Evolutionary conservation across 2,797 vertebrate genomes (phyloP).

Genomic region (Pipistrellus kuhlii): DNA sequence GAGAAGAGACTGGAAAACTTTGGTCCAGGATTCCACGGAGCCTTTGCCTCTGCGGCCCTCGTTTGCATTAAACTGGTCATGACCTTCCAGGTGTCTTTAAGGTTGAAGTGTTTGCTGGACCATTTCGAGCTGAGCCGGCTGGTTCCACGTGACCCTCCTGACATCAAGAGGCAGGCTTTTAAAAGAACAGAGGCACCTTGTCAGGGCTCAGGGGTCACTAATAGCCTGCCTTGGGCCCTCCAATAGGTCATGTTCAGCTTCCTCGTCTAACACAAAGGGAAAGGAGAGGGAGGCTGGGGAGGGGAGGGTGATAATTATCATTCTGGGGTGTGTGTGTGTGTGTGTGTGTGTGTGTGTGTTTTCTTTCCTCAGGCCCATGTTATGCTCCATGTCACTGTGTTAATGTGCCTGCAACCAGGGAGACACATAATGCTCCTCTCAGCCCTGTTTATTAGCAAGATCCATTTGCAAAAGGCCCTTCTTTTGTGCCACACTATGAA

Average conservation of each 20-base stretch:
- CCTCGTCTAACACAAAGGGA: constrained; percentile 88
- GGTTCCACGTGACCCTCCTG: constrained; percentile 90
- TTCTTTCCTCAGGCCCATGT: constrained; percentile 90
- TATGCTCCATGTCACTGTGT: constrained; percentile 96
- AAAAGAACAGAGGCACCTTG: constrained; percentile 92
- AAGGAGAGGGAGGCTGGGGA: constrained; percentile 84
- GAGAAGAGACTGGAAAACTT: constrained; percentile 70
- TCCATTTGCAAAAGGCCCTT: constrained; percentile 96
- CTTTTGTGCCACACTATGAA: constrained; percentile 98
- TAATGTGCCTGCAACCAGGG: constrained; percentile 92
- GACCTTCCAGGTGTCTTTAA: constrained; percentile 96
- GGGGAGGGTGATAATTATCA: constrained; percentile 93
- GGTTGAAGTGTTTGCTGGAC: constrained; percentile 93
- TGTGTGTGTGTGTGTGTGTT: background rate
- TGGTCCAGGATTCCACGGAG: constrained; percentile 84
- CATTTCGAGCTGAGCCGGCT: constrained; percentile 90
- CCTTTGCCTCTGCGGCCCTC: constrained; percentile 87
- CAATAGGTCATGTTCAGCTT: constrained; percentile 91
- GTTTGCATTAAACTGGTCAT: constrained; percentile 90
- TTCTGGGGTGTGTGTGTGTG: constrained; percentile 81
- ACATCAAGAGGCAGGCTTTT: constrained; percentile 91
- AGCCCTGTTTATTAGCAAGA: constrained; percentile 96
- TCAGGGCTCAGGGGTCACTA: constrained; percentile 96
- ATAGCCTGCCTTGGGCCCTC: constrained; percentile 94
- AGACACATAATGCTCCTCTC: constrained; percentile 95